Evolutionary conservation across 1,140 invertebrate species (phyloP), one percentile per base, ranked within the genome.

Genomic region (Anastatus disparis): DNA sequence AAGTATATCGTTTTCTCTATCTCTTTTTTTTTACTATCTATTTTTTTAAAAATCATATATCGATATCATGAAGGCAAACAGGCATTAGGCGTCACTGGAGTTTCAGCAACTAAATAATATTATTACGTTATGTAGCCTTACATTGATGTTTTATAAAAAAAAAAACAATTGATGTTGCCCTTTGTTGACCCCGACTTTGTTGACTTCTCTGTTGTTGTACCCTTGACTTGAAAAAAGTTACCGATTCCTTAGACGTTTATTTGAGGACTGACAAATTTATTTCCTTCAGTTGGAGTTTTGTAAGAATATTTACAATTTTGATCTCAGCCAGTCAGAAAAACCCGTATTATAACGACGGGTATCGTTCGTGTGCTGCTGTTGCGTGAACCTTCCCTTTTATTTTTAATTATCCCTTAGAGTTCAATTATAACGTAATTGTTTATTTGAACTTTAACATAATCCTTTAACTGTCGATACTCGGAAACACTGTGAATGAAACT

Each of bases 121-220:
- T 81, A 85, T 85, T 84, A 85, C 81, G 82, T 83, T 85, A 86
- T 73, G 83, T 85, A 84, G 84, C 84, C 84, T 86, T 81, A 86
- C 83, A 86, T 86, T 86, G 85, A 85, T 83, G 82, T 83, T 71
- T 31, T n/a, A n/a, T n/a, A n/a, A n/a, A n/a, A n/a, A 53, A 42
- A 63, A 61, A 26, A 53, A 53, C 59, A 65, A 26, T 20, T 52
- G 44, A 44, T 70, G 48, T 64, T 62, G 40, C 31, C 66, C 46
- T 46, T n/a, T n/a, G 15, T 3, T 24, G 3, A 2, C 27, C 38
- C 12, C 27, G 20, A 44, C 13, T 26, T 13, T 31, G 46, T 62
- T 38, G 31, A n/a, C n/a, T n/a, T n/a, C n/a, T n/a, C n/a, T n/a
- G n/a, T n/a, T n/a, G n/a, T n/a, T n/a, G n/a, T n/a, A n/a, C n/a